Evolutionary conservation across 2,888 invertebrate species (phyloP).

Genomic region (Xanthostigma xanthostigma): DNA sequence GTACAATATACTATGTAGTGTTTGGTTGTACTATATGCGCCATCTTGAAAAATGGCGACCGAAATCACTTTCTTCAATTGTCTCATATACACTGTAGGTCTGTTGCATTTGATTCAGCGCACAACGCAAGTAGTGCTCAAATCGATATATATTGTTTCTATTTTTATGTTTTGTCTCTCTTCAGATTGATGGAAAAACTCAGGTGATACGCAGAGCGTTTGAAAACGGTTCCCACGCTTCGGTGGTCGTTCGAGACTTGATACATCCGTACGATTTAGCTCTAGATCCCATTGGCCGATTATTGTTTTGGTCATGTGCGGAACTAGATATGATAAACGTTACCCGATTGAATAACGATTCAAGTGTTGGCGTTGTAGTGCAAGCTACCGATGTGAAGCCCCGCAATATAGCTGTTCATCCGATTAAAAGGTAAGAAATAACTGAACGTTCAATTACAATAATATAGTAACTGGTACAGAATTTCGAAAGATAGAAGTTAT

Average conservation of each 20-base stretch:
- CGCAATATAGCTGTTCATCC: constrained; percentile 73
- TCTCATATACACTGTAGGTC: no score
- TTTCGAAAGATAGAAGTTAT: neutral
- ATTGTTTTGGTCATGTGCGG: constrained; percentile 78
- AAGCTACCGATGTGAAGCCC: constrained; percentile 65
- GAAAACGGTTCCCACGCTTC: constrained; percentile 45
- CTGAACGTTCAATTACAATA: neutral
- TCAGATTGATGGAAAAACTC: constrained; percentile 64
- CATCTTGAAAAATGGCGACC: neutral
- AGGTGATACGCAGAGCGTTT: constrained; percentile 52
- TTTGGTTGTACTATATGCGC: no score
- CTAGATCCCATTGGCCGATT: constrained; percentile 72
- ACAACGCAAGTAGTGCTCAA: no score
- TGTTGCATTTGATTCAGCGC: constrained; percentile 11
- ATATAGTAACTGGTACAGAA: constrained; percentile 3
- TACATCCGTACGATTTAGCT: constrained; percentile 68
- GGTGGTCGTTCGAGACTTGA: constrained; percentile 42
- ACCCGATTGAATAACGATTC: constrained; percentile 57
- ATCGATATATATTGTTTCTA: neutral
- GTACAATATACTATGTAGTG: no score
- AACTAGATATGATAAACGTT: constrained; percentile 75
- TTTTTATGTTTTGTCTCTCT: constrained; percentile 9
- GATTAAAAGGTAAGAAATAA: constrained; percentile 44
- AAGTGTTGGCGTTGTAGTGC: constrained; percentile 50
- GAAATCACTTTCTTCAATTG: neutral